Evolutionary conservation across 2,797 vertebrate species (phyloP).

Genomic region (Hephaestus fuliginosus): DNA sequence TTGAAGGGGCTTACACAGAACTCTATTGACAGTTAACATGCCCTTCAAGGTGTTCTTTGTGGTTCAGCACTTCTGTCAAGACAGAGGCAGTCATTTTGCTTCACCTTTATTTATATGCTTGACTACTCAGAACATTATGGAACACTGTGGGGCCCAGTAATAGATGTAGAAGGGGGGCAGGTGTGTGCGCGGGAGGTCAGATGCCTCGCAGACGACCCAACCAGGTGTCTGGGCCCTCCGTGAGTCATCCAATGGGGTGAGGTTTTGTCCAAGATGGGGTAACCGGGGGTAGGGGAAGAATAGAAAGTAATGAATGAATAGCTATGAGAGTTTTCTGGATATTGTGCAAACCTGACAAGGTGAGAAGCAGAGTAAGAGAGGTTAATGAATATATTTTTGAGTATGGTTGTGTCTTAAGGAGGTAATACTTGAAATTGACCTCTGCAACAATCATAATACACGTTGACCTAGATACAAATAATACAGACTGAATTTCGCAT

Average conservation of each 20-base stretch:
- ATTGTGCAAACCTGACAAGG: slow-evolving; percentile 61
- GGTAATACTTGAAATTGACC: slow-evolving; percentile 55
- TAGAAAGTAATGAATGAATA: slow-evolving; percentile 58
- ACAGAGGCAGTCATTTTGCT: slow-evolving; percentile 94
- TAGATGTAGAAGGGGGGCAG: slow-evolving; percentile 75
- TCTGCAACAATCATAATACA: slow-evolving; percentile 59
- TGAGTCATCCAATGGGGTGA: slow-evolving; percentile 63
- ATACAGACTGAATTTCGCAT: slow-evolving; percentile 44
- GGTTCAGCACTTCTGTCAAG: slow-evolving; percentile 99
- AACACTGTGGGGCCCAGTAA: slow-evolving; percentile 85
- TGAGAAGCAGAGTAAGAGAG: slow-evolving; percentile 23
- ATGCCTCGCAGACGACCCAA: slow-evolving; percentile 69
- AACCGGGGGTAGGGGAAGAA: slow-evolving; percentile 55
- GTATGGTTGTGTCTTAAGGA: slow-evolving; percentile 25
- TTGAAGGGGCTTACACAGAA: slow-evolving; percentile 86
- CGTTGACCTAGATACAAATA: slow-evolving; percentile 62
- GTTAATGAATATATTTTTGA: slow-evolving; percentile 10
- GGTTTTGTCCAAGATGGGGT: slow-evolving; percentile 37
- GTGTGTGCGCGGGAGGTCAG: slow-evolving; percentile 76
- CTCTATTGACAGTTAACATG: slow-evolving; percentile 90
- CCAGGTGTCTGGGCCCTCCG: slow-evolving; percentile 72
- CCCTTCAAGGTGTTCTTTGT: slow-evolving; percentile 93
- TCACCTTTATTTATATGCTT: slow-evolving; percentile 98
- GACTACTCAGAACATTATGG: slow-evolving; percentile 93
- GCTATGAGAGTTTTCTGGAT: slow-evolving; percentile 18